Evolutionary conservation across 30 jellyfish, hydroid and myxozoan species (phyloP), one percentile per base, ranked within the genome.

Genomic region (Pelagia noctiluca): DNA sequence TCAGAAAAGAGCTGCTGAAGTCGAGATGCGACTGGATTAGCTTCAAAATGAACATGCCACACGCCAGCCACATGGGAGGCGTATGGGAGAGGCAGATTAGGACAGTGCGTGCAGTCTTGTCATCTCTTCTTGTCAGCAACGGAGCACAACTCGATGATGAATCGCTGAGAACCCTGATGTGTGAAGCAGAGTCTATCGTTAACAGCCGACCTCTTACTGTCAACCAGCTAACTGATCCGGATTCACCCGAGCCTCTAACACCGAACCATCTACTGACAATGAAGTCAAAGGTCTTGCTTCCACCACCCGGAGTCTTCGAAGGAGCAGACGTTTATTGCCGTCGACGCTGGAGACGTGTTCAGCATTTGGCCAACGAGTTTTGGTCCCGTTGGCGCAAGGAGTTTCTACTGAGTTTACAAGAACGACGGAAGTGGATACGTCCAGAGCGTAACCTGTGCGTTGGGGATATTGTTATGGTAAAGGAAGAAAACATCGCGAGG

Each of bases 31-130:
- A 79, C 26, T 79, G 90, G 90, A 73, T 73, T 11, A 35, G 70
- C 37, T 73, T 49, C 18, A 33, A 62, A 26, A 37, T 76, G 61
- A 76, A 76, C 50, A 32, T 63, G 46, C 88, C 88, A 50, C 10
- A 10, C 46, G 88, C 88, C 36, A 26, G 80, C 49, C 88, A 52
- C 88, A 50, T 76, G 79, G 88, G 88, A 50, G 88, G 88, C 35
- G 80, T 52, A 32, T 76, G 88, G 88, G 88, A 76, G 50, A 37
- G 86, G 49, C 75, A 25, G 57, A 47, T 74, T 74, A 26, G 86
- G 36, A 22, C 76, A 25, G 22, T 29, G 4, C 52, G 86, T 22
- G 36, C 50, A 47, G 35, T 49, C 25, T 35, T 74, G 76, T 22
- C 49, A n/a, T 34, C 75, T 22, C 12, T 49, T 22, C 75, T 74